These are phyloP conservation scores for Chelon labrosus DNA, from an alignment of 2,797 vertebrate genomes.

Conservation along the genomic window DNA sequence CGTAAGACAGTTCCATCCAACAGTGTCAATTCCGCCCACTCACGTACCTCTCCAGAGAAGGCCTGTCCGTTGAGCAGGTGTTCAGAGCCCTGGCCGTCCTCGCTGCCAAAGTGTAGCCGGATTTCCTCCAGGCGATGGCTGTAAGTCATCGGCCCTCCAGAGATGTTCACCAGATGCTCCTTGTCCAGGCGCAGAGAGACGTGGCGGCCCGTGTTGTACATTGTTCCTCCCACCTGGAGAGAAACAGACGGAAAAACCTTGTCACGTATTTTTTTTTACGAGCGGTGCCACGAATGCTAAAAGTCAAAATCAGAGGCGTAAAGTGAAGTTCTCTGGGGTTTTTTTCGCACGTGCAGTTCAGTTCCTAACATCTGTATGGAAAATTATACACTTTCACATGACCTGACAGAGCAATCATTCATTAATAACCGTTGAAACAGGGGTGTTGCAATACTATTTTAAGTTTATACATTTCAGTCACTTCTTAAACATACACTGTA, in stretches of 20 bases:
- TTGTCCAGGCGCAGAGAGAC: constrained; percentile 97
- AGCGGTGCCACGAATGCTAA: background rate
- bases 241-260: background rate
- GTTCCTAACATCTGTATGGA: background rate
- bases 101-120: constrained; percentile 96
- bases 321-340: background rate
- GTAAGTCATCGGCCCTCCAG: constrained; percentile 97
- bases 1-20: no score
- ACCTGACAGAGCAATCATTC: no score
- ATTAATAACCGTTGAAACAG: no score
- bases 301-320: background rate
- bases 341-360: background rate
- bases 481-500: background rate
- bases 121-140: constrained; percentile 98
- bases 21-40: no score
- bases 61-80: constrained; percentile 98
- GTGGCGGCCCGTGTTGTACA: constrained; percentile 99
- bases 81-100: constrained; percentile 96
- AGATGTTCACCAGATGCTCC: constrained; percentile 98
- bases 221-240: constrained; percentile 94
- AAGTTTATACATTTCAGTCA: background rate
- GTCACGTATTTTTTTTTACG: no score
- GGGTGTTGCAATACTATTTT: background rate
- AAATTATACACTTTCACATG: no score
- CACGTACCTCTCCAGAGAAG: constrained; percentile 94